Percentiles rank a stretch among this genome's conserved stretches.
Evolutionary conservation across 2,888 invertebrate genomes (phyloP).

Genomic region (Drosophila histrio): DNA sequence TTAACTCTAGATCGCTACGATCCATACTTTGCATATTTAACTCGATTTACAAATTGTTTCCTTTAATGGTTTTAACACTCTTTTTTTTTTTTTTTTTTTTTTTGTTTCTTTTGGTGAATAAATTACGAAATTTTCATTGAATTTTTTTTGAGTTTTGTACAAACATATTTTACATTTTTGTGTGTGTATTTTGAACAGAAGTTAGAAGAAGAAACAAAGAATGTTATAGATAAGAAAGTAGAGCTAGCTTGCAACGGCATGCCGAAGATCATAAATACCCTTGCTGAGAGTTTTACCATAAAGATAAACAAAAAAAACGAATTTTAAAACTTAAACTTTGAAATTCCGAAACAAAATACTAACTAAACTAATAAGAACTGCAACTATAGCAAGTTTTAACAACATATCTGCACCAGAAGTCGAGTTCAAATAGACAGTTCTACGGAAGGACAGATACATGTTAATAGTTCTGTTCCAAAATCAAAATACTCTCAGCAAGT

Average conservation of each 20-base stretch:
- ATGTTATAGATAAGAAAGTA: conserved; percentile 1
- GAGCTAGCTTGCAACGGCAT: background rate
- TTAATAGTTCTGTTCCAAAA: background rate
- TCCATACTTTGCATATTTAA: conserved; percentile 10
- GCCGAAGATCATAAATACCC: background rate
- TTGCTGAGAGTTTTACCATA: conserved; percentile 2
- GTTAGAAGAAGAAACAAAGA: conserved; percentile 7
- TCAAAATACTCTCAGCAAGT: conserved; percentile 4
- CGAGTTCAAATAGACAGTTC: background rate
- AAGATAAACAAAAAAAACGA: too few relatives aligned
- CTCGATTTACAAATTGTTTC: conserved; percentile 9
- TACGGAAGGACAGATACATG: rapidly evolving
- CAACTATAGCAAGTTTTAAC: background rate
- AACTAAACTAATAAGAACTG: background rate
- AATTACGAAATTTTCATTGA: conserved; percentile 11
- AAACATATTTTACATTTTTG: conserved; percentile 73
- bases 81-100: background rate
- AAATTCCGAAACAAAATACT: background rate
- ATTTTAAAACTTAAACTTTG: background rate
- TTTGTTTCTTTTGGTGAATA: background rate
- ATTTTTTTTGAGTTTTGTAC: conserved; percentile 40
- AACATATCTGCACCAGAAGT: background rate
- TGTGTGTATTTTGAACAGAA: conserved; percentile 60
- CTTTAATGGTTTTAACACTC: conserved; percentile 15
- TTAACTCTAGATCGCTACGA: conserved; percentile 23